Percentiles rank a stretch among this genome's conserved stretches.
Conservation (phyloP, 2,888 invertebrate species). For the Deilephila elpenor region DNA sequence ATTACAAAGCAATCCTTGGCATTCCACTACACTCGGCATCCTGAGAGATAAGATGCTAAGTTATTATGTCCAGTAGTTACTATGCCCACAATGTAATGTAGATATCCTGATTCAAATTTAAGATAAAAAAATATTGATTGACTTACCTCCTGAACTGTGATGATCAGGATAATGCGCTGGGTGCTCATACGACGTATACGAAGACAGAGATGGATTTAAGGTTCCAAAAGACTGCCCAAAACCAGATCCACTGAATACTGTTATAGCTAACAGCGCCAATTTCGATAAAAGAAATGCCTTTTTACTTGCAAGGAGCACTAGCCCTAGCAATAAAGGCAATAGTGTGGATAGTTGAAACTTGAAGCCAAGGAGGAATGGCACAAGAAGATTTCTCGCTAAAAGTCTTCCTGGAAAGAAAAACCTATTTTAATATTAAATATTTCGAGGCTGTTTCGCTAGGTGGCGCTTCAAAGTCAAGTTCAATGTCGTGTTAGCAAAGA, state of each 20-base stretch:
- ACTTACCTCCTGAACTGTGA: constrained; percentile 66
- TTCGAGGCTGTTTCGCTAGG: constrained; percentile 49
- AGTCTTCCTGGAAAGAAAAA: constrained; percentile 87
- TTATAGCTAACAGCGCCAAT: constrained; percentile 88
- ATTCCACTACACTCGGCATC: no score
- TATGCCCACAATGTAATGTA: background rate
- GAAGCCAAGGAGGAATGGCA: constrained; percentile 91
- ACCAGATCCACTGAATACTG: constrained; percentile 86
- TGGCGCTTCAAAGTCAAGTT: constrained; percentile 58
- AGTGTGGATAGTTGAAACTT: constrained; percentile 91
- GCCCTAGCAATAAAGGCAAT: constrained; percentile 89
- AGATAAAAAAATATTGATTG: constrained; percentile 21
- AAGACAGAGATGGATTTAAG: constrained; percentile 59
- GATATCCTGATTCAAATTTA: background rate
- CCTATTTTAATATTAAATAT: constrained; percentile 30
- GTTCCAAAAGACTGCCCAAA: constrained; percentile 67
- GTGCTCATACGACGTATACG: constrained; percentile 69
- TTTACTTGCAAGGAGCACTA: constrained; percentile 89
- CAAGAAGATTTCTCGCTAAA: constrained; percentile 88
- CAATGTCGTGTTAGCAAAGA: constrained; percentile 45
- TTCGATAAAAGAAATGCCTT: constrained; percentile 91
- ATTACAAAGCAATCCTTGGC: no score
- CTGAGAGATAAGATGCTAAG: no score
- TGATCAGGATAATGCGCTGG: constrained; percentile 63
- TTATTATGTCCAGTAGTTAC: no score